phyloP scores from a whole-genome alignment of 1,140 invertebrate species.

The Drosophila melanica region DNA sequence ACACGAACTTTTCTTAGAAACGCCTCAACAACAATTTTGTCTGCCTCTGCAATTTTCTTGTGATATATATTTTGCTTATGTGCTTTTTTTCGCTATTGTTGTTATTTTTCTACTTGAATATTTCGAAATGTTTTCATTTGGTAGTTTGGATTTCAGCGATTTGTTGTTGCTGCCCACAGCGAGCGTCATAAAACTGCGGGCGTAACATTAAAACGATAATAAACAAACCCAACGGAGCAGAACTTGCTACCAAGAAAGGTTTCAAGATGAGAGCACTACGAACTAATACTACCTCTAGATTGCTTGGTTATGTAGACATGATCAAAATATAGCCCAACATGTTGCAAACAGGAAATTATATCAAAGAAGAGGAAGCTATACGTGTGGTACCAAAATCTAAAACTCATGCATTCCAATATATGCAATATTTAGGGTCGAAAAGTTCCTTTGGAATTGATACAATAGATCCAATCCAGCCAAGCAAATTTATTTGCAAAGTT shows the following conservation, averaged over 20 bases:
- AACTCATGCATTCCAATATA: no score
- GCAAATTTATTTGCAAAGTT: no score
- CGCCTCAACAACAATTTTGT: constrained; percentile 31
- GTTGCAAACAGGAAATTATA: constrained; percentile 7
- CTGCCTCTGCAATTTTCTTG: constrained; percentile 37
- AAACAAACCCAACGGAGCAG: constrained; percentile 40
- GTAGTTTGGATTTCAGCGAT: constrained; percentile 26
- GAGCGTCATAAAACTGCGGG: constrained; percentile 33
- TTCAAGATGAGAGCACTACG: constrained; percentile 19
- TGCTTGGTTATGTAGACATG: background rate
- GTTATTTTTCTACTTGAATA: constrained; percentile 20
- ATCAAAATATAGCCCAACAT: background rate
- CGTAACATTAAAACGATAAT: constrained; percentile 14
- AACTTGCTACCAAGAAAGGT: constrained; percentile 44
- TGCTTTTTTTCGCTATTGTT: background rate
- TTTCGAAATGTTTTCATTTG: constrained; percentile 43
- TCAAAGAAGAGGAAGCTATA: background rate
- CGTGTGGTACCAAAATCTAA: no score
- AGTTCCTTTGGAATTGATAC: no score
- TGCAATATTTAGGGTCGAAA: no score
- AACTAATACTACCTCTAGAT: constrained; percentile 6
- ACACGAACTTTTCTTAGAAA: constrained; percentile 53
- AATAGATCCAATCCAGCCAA: no score
- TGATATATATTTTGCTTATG: background rate
- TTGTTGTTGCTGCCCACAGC: constrained; percentile 29